Conservation (phyloP, 2,888 invertebrate genomes). For the Carterocephalus palaemon region DNA sequence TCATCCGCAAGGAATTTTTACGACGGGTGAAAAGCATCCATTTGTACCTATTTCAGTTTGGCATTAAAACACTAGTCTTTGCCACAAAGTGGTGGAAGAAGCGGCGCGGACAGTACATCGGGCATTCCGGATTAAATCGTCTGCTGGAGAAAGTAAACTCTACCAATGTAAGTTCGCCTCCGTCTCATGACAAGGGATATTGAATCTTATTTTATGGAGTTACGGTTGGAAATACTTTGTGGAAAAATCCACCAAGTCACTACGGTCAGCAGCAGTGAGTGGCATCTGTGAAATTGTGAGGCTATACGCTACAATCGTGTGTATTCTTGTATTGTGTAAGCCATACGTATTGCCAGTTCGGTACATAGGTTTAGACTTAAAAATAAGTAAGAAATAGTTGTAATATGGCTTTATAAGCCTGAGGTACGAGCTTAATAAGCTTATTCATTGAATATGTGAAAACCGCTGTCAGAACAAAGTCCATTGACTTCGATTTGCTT, state of each 20-base stretch:
- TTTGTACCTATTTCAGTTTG: neutral
- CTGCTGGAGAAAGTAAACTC: conserved; percentile 72
- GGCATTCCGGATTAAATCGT: conserved; percentile 67
- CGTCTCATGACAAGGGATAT: conserved; percentile 18
- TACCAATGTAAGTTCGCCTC: conserved; percentile 39
- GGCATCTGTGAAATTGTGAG: conserved; percentile 25
- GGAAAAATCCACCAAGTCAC: conserved; percentile 23
- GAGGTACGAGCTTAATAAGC: too few relatives aligned
- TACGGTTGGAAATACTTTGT: conserved; percentile 21
- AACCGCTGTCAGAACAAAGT: too few relatives aligned
- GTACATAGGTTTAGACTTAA: too few relatives aligned
- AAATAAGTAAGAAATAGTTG: too few relatives aligned
- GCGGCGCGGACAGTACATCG: conserved; percentile 62
- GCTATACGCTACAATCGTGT: conserved; percentile 17
- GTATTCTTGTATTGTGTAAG: conserved; percentile 16
- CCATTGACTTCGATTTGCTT: too few relatives aligned
- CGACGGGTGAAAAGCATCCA: too few relatives aligned
- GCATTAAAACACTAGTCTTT: conserved; percentile 38
- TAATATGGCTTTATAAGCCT: too few relatives aligned
- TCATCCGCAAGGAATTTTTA: too few relatives aligned
- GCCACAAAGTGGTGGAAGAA: conserved; percentile 47
- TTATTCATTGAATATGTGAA: too few relatives aligned
- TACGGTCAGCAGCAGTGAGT: conserved; percentile 29
- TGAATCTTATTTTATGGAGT: neutral
- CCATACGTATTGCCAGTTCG: neutral